phyloP scores from a whole-genome alignment of 2,113 vertebrate genomes.

The Mirounga angustirostris region DNA sequence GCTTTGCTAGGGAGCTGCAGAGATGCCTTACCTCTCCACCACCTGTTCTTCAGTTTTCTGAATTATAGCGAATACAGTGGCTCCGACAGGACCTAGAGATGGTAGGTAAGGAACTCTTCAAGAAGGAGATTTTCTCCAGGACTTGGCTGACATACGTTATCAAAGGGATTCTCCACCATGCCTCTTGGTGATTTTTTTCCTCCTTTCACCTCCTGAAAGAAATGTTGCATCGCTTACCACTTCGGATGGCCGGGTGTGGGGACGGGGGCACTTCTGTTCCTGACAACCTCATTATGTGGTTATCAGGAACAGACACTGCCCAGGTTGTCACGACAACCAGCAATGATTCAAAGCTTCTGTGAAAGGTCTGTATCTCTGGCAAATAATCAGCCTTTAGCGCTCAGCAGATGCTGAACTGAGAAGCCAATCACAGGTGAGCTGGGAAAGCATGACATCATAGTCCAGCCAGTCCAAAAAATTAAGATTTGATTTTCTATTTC shows the following conservation, averaged over 20 bases:
- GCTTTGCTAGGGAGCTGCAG: neutral
- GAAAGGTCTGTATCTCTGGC: constrained; percentile 94
- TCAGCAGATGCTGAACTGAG: constrained; percentile 92
- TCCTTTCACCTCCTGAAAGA: constrained; percentile 25
- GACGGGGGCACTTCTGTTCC: constrained; percentile 83
- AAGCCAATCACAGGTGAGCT: constrained; percentile 90
- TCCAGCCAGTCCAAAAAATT: constrained; percentile 89
- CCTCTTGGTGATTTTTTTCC: neutral
- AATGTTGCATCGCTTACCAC: constrained; percentile 77
- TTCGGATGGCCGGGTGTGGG: constrained; percentile 56
- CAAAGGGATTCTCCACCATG: constrained; percentile 25
- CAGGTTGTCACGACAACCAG: constrained; percentile 97
- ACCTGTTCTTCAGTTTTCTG: constrained; percentile 1
- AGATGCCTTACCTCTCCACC: neutral
- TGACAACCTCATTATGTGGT: constrained; percentile 90
- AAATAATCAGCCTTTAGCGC: constrained; percentile 91
- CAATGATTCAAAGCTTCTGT: constrained; percentile 91
- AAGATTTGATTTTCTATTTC: constrained; percentile 85
- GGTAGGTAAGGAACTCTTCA: constrained; percentile 72
- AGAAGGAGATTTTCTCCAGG: constrained; percentile 55
- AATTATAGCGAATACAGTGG: neutral
- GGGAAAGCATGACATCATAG: constrained; percentile 96
- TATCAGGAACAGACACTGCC: constrained; percentile 90
- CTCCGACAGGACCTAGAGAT: constrained; percentile 20
- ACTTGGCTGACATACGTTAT: constrained; percentile 67